Evolutionary conservation across 2,888 invertebrate species (phyloP), one percentile per base, ranked within the genome.

Genomic region (Tetragnatha montana): DNA sequence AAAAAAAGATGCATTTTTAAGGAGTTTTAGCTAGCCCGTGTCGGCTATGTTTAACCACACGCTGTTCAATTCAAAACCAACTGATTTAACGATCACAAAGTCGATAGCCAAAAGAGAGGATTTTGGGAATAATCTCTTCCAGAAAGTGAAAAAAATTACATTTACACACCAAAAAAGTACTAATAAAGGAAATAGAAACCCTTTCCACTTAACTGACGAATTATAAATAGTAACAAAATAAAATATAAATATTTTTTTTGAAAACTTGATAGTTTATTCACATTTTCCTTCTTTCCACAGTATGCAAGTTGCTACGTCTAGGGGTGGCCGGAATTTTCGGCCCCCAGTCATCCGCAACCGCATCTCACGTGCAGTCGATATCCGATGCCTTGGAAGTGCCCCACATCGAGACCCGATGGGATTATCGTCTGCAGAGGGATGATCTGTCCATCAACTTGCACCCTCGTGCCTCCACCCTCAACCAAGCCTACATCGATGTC

Each of bases 271-370:
- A 35, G 17, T 35, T 35, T 4, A 35, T 35, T 35, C 35, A 2
- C 35, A 35, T 35, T 35, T 35, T 35, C 35, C 1, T 35, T 35
- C 35, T 50, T n/a, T 70, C 69, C 50, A 8, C 73, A 98, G 98
- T 98, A 91, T 98, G 98, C 93, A 96, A 97, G 93, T 95, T 98
- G 90, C 95, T 96, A 92, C 95, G 96, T 92, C 94, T 94, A 90
- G 97, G 97, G 88, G 95, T 97, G 6, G 96, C 96, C 3, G 98
- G 96, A 69, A 95, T 98, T 75, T 96, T 98, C 92, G 98, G 98
- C 0, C 98, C 98, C 0, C 95, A 95, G 90, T 95, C 95, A 79
- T 95, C 95, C 89, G 94, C 94, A 87, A 95, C 96, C 0, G 95
- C 97, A 47, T 95, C 95, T 87, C 96, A 97, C 93, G 96, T 98